Evolutionary conservation across 2,797 vertebrate genomes (phyloP).

Genomic region (Dermochelys coriacea): DNA sequence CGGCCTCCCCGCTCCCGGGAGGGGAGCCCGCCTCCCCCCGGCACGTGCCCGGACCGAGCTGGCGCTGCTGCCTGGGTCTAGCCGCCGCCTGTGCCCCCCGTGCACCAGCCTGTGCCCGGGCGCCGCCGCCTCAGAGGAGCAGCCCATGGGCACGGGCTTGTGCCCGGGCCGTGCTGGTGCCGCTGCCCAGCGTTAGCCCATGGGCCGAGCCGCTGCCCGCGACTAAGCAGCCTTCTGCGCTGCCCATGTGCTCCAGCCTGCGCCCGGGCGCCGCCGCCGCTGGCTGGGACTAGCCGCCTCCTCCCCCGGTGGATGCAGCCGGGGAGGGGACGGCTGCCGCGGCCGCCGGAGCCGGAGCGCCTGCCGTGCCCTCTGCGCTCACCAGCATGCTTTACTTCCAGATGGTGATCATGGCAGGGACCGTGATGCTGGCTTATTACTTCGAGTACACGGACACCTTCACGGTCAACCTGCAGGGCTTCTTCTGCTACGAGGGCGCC

Average conservation of each 20-base stretch:
- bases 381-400: constrained; percentile 85
- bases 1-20: not conserved
- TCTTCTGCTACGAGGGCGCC: constrained; percentile 96
- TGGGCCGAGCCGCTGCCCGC: not conserved
- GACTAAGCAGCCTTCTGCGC: not conserved
- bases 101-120: constrained; percentile 45
- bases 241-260: not conserved
- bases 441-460: constrained; percentile 99
- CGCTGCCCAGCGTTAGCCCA: constrained; percentile 9
- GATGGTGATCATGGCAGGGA: constrained; percentile 98
- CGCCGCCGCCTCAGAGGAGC: not conserved
- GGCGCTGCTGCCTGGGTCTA: not conserved
- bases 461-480: constrained; percentile 95
- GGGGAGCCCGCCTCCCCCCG: not conserved
- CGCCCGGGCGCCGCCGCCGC: not conserved
- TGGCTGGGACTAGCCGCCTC: constrained; percentile 16
- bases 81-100: constrained; percentile 56
- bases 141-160: not conserved
- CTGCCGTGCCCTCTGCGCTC: constrained; percentile 76
- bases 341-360: constrained; percentile 62
- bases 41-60: not conserved
- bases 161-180: constrained; percentile 27
- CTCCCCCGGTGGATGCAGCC: constrained; percentile 65
- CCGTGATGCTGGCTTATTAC: constrained; percentile 98
- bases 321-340: constrained; percentile 67